Evolutionary conservation across 2,888 invertebrate genomes (phyloP).

Genomic region (Acronicta aceris): DNA sequence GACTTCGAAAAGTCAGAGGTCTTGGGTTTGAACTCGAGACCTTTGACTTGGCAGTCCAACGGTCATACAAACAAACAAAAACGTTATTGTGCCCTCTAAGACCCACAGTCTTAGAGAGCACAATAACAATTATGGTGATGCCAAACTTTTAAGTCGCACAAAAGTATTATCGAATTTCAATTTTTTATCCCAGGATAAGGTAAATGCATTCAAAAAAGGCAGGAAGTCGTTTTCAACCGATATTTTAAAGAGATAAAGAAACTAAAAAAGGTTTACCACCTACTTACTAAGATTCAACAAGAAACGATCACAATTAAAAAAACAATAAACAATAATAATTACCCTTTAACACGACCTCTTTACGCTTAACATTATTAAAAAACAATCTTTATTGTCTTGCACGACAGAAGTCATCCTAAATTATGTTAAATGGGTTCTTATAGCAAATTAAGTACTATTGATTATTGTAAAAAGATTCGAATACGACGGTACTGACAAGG

Average conservation of each 20-base stretch:
- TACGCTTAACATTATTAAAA: slow-evolving; percentile 32
- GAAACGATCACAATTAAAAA: slow-evolving; percentile 1
- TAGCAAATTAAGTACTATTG: slow-evolving; percentile 45
- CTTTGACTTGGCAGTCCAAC: too few species aligned
- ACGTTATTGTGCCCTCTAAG: too few species aligned
- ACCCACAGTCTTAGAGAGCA: too few species aligned
- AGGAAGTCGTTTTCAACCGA: background rate
- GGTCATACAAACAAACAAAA: too few species aligned
- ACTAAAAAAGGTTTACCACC: background rate
- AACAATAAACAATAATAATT: slow-evolving; percentile 31
- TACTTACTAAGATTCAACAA: background rate
- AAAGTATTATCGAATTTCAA: too few species aligned
- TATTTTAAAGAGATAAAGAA: background rate
- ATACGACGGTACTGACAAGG: slow-evolving; percentile 43
- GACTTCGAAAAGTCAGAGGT: too few species aligned
- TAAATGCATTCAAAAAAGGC: background rate
- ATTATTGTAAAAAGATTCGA: slow-evolving; percentile 46
- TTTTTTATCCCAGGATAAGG: too few species aligned
- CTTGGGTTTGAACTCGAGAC: too few species aligned
- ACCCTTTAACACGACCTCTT: slow-evolving; percentile 14
- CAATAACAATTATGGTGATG: too few species aligned
- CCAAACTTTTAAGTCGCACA: too few species aligned
- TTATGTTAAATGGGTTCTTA: slow-evolving; percentile 27
- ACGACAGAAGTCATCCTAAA: slow-evolving; percentile 32
- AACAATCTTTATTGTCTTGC: slow-evolving; percentile 31